Evolutionary conservation across 2,888 invertebrate species (phyloP).

Genomic region (Ypsolopha scabrella): DNA sequence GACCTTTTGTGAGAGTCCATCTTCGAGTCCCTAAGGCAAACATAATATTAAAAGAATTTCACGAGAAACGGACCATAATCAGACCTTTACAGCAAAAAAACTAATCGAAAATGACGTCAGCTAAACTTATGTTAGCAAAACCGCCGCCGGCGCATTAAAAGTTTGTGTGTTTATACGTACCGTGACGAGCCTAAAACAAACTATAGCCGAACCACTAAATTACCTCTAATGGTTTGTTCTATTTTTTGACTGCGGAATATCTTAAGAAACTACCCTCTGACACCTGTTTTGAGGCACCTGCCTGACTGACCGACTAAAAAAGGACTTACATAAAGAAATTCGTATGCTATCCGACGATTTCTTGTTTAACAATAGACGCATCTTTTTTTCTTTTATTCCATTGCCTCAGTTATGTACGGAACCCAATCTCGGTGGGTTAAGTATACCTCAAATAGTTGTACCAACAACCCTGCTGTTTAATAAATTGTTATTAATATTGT

Average conservation of each 20-base stretch:
- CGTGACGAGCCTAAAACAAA: conserved; percentile 64
- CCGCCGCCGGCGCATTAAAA: conserved; percentile 27
- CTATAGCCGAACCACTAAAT: conserved; percentile 25
- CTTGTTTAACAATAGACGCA: conserved; percentile 31
- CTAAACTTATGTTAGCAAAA: conserved; percentile 34
- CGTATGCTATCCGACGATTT: conserved; percentile 17
- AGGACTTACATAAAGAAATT: conserved; percentile 22
- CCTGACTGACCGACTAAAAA: conserved; percentile 38
- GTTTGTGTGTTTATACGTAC: conserved; percentile 36
- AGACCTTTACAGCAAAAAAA: conserved; percentile 32
- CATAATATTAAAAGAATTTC: conserved; percentile 42
- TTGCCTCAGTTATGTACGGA: conserved; percentile 10
- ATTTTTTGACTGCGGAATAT: conserved; percentile 26
- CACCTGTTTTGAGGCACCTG: conserved; percentile 57
- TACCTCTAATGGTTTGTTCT: conserved; percentile 39
- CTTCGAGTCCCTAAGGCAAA: conserved; percentile 31
- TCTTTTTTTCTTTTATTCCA: conserved; percentile 5
- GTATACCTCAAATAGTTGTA: conserved; percentile 5
- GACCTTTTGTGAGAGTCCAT: conserved; percentile 25
- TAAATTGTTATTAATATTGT: not conserved
- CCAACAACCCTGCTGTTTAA: not conserved
- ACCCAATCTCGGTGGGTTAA: conserved; percentile 11
- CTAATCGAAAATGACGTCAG: conserved; percentile 60
- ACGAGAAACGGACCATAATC: conserved; percentile 30
- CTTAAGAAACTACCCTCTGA: conserved; percentile 28